Conservation (phyloP, 1,140 invertebrate species). For the Coboldia fuscipes region DNA sequence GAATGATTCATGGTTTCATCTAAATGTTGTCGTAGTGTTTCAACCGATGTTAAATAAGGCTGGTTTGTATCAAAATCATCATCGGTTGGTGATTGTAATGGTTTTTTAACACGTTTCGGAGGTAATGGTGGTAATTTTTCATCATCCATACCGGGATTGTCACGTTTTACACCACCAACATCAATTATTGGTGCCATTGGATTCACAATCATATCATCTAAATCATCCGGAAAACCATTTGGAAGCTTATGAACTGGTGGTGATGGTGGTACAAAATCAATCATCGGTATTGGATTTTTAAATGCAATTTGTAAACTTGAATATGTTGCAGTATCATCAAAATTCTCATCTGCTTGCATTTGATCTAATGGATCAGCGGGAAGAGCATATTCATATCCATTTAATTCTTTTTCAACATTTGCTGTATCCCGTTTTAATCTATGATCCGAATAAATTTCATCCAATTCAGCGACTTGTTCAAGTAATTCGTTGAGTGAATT, state of each 20-base stretch:
- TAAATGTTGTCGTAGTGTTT: constrained; percentile 9
- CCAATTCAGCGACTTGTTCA: constrained; percentile 46
- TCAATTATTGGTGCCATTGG: constrained; percentile 23
- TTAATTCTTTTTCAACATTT: constrained; percentile 17
- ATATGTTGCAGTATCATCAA: constrained; percentile 54
- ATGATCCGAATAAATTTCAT: constrained; percentile 54
- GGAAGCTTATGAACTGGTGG: constrained; percentile 10
- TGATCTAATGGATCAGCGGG: constrained; percentile 12
- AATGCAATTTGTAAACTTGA: constrained; percentile 67
- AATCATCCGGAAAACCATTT: constrained; percentile 15
- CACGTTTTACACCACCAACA: constrained; percentile 24
- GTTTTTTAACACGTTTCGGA: constrained; percentile 50
- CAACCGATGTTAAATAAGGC: constrained; percentile 4
- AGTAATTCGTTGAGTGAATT: constrained; percentile 43
- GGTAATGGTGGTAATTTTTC: constrained; percentile 51
- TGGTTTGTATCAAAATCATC: neutral
- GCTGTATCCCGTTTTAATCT: constrained; percentile 27
- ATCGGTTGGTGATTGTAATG: constrained; percentile 14
- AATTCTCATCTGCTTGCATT: constrained; percentile 33
- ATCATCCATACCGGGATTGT: constrained; percentile 22
- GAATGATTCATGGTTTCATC: constrained; percentile 13
- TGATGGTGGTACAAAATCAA: constrained; percentile 16
- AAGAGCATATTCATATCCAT: constrained; percentile 7
- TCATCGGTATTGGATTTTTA: constrained; percentile 48
- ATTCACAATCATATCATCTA: constrained; percentile 11